Evolutionary conservation across 2,888 invertebrate species (phyloP).

Genomic region (Ochlodes sylvanus): DNA sequence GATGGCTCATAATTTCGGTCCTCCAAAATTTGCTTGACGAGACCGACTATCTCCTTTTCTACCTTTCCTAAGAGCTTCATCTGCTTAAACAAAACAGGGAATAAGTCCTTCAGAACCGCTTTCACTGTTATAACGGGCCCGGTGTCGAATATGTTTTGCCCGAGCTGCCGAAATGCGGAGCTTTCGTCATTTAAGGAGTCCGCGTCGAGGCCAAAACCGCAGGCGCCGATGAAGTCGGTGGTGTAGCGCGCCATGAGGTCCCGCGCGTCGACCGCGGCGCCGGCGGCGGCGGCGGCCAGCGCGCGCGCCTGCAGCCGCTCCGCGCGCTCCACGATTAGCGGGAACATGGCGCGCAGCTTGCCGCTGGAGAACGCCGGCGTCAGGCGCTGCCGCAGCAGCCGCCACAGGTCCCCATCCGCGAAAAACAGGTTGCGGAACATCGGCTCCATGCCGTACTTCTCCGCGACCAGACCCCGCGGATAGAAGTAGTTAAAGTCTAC

Average conservation of each 20-base stretch:
- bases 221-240: conserved; percentile 54
- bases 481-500: conserved; percentile 59
- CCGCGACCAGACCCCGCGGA: conserved; percentile 54
- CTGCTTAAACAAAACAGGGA: conserved; percentile 55
- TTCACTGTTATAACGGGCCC: conserved; percentile 46
- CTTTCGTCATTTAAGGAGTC: conserved; percentile 61
- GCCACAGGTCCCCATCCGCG: conserved; percentile 60
- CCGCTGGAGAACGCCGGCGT: conserved; percentile 59
- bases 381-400: conserved; percentile 27
- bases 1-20: conserved; percentile 58
- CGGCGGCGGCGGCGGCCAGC: conserved; percentile 25
- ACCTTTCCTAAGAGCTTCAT: conserved; percentile 51
- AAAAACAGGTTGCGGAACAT: conserved; percentile 63
- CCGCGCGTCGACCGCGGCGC: conserved; percentile 49
- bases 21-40: conserved; percentile 56
- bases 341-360: conserved; percentile 68
- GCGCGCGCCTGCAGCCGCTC: conserved; percentile 28
- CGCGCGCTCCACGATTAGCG: conserved; percentile 55
- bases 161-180: conserved; percentile 63
- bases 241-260: conserved; percentile 63
- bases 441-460: conserved; percentile 57
- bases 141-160: conserved; percentile 54
- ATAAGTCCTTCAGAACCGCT: conserved; percentile 57
- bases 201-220: conserved; percentile 65
- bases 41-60: conserved; percentile 51